phyloP scores from a whole-genome alignment of 1,140 invertebrate genomes.

The Lutraria rhynchaena region DNA sequence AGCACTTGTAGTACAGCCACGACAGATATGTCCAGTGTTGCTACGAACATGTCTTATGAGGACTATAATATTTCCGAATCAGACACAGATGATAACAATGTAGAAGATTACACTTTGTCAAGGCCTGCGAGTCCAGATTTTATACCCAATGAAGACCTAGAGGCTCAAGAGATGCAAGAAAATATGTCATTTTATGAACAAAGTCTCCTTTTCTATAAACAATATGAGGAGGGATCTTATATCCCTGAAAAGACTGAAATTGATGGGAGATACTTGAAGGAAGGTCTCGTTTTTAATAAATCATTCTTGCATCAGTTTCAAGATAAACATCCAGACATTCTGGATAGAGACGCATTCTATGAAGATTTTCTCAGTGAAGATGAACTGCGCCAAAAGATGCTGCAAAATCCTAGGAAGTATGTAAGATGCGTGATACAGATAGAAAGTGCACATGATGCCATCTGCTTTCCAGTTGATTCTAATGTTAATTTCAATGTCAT shows the following conservation, averaged over 20 bases:
- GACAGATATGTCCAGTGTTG: background rate
- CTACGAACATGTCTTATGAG: background rate
- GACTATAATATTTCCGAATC: background rate
- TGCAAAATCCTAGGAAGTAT: conserved; percentile 60
- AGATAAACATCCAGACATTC: conserved; percentile 34
- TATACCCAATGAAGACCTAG: background rate
- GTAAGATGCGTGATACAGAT: conserved; percentile 67
- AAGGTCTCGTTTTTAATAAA: conserved; percentile 18
- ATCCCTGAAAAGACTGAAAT: background rate
- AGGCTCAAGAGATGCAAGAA: background rate
- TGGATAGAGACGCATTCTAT: conserved; percentile 28
- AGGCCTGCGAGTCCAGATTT: background rate
- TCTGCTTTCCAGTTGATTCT: conserved; percentile 60
- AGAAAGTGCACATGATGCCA: conserved; percentile 64
- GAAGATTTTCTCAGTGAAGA: background rate
- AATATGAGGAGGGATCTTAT: background rate
- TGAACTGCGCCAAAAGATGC: conserved; percentile 27
- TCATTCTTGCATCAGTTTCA: conserved; percentile 37
- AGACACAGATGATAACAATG: background rate
- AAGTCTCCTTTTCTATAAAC: background rate
- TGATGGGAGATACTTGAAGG: conserved; percentile 6
- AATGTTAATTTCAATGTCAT: conserved; percentile 59
- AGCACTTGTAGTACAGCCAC: conserved; percentile 16
- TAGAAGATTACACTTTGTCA: background rate
- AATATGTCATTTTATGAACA: conserved; percentile 46